Base-by-base conservation (phyloP, 1,140 invertebrate species). In the Hycleus cichorii region DNA sequence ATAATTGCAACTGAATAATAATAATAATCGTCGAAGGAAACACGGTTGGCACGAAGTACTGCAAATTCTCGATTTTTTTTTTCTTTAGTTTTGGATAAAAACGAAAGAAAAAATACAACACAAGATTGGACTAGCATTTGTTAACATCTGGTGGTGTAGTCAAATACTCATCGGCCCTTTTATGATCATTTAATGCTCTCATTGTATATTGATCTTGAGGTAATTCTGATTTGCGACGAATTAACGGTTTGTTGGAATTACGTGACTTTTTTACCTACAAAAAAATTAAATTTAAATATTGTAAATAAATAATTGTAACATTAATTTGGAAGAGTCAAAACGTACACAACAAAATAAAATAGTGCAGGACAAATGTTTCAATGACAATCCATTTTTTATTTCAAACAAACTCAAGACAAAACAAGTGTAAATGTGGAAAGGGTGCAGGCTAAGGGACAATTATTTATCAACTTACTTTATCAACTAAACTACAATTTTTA, bases 141-240 rank as follows among this genome's bases (percentile, higher is more conserved):
- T 89, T 89, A 47, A 87, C 82, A 77, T 93, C 89, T 45, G 89
- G 89, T 59, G 90, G 88, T 47, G 90, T 88, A 48, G 83, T 79
- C 58, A 93, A 84, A 78, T 82, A 93, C 68, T 93, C 88, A 75
- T 96, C 93, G 58, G 90, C 85, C 67, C 93, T 81, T 76, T 93
- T 93, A 78, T 97, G 93, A 73, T 92, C 91, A 71, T 86, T 90
- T 56, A 97, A 81, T 61, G 92, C 92, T 72, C 88, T 88, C 65
- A 95, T 85, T 38, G 91, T 96, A 70, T 87, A 87, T 60, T 87
- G 83, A 78, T 97, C 93, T 70, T 93, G 89, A 26, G 93, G 93
- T 73, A 97, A 79, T 76, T 97, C 93, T 10, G 93, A 96, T 78
- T 97, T 97, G 72, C 92, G 87, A 74, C 93, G 84, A 44, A 97